Base-by-base conservation (phyloP, 1,140 invertebrate genomes). In the Leptopilina boulardi region DNA sequence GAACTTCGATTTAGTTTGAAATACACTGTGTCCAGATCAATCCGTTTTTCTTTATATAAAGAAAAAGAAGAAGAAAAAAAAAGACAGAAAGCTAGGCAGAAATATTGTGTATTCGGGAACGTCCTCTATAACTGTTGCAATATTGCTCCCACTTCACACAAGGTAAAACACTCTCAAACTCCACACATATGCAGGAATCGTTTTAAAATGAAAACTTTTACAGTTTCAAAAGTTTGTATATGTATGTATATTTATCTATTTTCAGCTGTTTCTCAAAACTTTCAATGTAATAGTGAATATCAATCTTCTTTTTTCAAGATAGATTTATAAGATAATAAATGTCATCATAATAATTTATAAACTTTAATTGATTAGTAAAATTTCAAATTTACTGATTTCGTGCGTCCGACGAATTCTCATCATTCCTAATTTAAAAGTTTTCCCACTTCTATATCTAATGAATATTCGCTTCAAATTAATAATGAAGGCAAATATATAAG, bases 1-100 rank as follows among this genome's bases (percentile, higher is more conserved):
- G 78, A 78, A 78, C 59, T 79, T 80, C 75, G 77, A 75, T 77
- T 80, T 77, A 71, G 66, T 66, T 66, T 30, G 13, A 66, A 66
- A 30, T 66, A 30, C 13, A 66, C 56, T 66, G 9, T 26, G 56
- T 26, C 21, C 21, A 59, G 21, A 30, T 30, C 56, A 30, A 30
- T 66, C 56, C 8, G 2, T 66, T 66, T 30, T 38, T 38, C 9
- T 30, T 2, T 30, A 5, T 8, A 38, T 8, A 38, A 38, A 34
- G 30, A 6, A 34, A 34, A 38, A 38, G 34, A 38, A 38, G 23
- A 13, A n/a, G 3, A n/a, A 30, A 11, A 66, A 66, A 66, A 23
- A 23, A 26, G 26, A 13, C 23, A 11, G 23, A 66, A 66, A 66
- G 10, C 56, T 66, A 30, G 56, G 15, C 56, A 66, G 56, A 23